phyloP scores from a whole-genome alignment of 2,888 invertebrate species.

The Parnassius smintheus region DNA sequence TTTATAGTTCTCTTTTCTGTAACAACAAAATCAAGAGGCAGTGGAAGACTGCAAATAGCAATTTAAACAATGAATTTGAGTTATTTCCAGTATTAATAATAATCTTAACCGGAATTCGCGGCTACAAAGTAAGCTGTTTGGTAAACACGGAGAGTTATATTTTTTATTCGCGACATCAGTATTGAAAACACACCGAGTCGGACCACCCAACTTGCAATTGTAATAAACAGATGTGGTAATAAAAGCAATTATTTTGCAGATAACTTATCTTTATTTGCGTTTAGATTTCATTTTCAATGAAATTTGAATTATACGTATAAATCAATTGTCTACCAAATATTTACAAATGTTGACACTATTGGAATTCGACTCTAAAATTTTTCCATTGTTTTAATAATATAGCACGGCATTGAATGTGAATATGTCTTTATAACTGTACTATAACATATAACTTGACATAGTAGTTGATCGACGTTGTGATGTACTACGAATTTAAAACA shows the following conservation, averaged over 20 bases:
- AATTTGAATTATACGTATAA: slow-evolving; percentile 34
- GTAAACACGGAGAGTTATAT: slow-evolving; percentile 47
- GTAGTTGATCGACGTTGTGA: neutral
- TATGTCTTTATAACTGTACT: neutral
- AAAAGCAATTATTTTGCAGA: slow-evolving; percentile 53
- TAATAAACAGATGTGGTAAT: slow-evolving; percentile 49
- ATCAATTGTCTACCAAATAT: slow-evolving; percentile 14
- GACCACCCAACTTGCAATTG: slow-evolving; percentile 47
- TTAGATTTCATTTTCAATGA: slow-evolving; percentile 32
- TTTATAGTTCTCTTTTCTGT: too few relatives aligned
- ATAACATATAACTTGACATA: neutral
- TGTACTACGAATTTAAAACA: slow-evolving; percentile 17
- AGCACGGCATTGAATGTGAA: neutral
- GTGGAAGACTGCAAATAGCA: neutral
- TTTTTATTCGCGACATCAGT: slow-evolving; percentile 44
- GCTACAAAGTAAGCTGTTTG: slow-evolving; percentile 55
- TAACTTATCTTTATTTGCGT: slow-evolving; percentile 50
- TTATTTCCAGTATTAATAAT: slow-evolving; percentile 16
- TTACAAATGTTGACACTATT: slow-evolving; percentile 17
- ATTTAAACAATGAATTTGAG: slow-evolving; percentile 12
- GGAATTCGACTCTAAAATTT: slow-evolving; percentile 9
- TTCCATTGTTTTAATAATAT: neutral
- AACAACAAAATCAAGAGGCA: slow-evolving; percentile 1
- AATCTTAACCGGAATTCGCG: slow-evolving; percentile 23
- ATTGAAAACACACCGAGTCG: slow-evolving; percentile 38